Percentiles rank a stretch among this genome's conserved stretches.
phyloP scores from a whole-genome alignment of 2,797 vertebrate species.

The Danio aesculapii region DNA sequence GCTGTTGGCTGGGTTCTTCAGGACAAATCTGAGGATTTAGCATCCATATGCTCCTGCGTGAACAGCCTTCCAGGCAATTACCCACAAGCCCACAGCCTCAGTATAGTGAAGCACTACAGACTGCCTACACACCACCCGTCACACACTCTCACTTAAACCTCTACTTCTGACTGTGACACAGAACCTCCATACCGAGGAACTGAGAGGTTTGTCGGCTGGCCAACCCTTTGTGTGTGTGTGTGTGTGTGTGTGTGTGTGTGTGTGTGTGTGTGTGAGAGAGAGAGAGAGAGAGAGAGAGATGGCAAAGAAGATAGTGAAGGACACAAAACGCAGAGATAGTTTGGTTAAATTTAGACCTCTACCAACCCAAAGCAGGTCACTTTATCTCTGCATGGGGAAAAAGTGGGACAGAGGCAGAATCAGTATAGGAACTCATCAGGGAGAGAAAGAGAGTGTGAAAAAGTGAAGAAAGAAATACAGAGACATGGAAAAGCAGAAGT shows the following conservation, averaged over 20 bases:
- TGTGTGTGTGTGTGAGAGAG: too few species aligned
- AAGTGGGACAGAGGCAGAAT: constrained; percentile 80
- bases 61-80: constrained; percentile 72
- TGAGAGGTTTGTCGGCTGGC: constrained; percentile 12
- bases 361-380: constrained; percentile 84
- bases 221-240: neutral
- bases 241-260: neutral
- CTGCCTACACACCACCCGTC: constrained; percentile 46
- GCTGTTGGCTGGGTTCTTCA: constrained; percentile 73
- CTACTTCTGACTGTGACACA: constrained; percentile 41
- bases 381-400: constrained; percentile 78
- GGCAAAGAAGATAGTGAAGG: constrained; percentile 67
- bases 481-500: constrained; percentile 19
- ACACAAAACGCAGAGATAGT: constrained; percentile 74
- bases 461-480: constrained; percentile 16
- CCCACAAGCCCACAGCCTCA: constrained; percentile 51
- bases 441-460: constrained; percentile 36
- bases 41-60: constrained; percentile 76
- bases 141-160: constrained; percentile 33
- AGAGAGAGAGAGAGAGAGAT: constrained; percentile 28
- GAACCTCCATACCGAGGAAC: constrained; percentile 26
- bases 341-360: constrained; percentile 83
- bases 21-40: constrained; percentile 80
- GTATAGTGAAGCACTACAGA: constrained; percentile 29
- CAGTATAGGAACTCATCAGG: constrained; percentile 54